Conservation (phyloP, 2,113 vertebrate species). For the Alectura lathami region DNA sequence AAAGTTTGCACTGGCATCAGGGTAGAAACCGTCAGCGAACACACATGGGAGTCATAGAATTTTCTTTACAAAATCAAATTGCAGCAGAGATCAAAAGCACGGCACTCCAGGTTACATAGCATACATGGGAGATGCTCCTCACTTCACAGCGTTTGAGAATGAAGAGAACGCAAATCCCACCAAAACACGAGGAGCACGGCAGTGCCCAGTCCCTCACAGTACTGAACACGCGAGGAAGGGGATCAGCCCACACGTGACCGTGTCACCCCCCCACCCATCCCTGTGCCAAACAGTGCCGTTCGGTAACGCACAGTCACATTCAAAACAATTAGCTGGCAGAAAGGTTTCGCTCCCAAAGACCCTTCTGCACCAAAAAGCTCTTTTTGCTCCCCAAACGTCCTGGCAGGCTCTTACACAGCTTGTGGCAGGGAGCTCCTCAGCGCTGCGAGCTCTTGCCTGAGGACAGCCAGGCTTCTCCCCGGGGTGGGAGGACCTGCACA, state of each 20-base stretch:
- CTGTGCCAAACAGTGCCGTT: neutral
- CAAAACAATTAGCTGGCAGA: neutral
- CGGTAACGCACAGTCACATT: neutral
- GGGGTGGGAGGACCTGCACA: neutral
- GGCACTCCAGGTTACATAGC: neutral
- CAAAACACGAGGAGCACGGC: neutral
- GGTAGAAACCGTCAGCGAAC: neutral
- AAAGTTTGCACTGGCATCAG: neutral
- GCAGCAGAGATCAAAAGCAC: neutral
- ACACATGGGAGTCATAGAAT: fast-evolving
- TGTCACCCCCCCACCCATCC: neutral
- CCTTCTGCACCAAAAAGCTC: neutral
- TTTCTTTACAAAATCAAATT: neutral
- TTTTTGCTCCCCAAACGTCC: neutral
- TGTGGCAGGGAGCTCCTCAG: neutral
- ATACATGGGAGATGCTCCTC: neutral
- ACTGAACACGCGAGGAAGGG: neutral
- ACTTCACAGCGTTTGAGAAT: neutral
- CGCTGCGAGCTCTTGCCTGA: neutral
- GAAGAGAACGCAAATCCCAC: neutral
- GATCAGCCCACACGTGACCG: neutral
- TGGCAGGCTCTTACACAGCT: neutral
- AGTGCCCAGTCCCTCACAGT: neutral
- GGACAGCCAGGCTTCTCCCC: neutral
- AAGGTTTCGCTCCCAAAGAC: neutral